A percentile compares a stretch with the other conserved stretches of the same genome.
These are phyloP conservation scores for Hydropsyche tenuis DNA, from an alignment of 1,140 invertebrate genomes.

Conservation along the genomic window DNA sequence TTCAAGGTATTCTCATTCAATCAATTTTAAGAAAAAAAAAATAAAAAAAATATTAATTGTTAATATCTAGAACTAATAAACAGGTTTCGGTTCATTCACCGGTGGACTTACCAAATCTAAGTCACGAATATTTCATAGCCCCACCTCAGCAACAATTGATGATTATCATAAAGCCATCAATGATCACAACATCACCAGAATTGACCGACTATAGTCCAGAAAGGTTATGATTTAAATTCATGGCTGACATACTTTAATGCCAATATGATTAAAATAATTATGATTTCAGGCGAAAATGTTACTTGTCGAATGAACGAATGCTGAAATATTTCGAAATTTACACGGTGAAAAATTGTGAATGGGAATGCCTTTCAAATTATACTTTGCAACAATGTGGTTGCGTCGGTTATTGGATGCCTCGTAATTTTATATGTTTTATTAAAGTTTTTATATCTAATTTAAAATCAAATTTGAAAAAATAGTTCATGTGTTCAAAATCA, in stretches of 20 bases:
- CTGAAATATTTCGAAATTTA: constrained; percentile 57
- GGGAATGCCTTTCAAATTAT: constrained; percentile 56
- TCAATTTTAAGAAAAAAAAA: background rate
- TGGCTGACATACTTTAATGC: background rate
- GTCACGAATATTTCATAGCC: constrained; percentile 66
- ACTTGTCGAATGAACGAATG: constrained; percentile 54
- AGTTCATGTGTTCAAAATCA: background rate
- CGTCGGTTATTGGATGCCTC: constrained; percentile 55
- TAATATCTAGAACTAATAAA: constrained; percentile 32
- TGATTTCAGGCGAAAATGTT: constrained; percentile 62
- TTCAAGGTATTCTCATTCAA: background rate
- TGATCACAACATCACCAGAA: constrained; percentile 68
- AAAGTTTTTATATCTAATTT: background rate
- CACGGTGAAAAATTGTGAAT: constrained; percentile 54
- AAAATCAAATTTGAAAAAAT: background rate
- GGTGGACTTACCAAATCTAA: constrained; percentile 64
- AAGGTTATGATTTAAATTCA: constrained; percentile 52
- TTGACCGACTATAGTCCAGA: constrained; percentile 61
- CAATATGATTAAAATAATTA: constrained; percentile 9
- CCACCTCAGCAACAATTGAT: constrained; percentile 66
- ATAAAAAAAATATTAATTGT: background rate
- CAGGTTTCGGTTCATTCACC: constrained; percentile 68
- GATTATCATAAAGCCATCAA: constrained; percentile 66
- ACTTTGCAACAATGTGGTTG: constrained; percentile 53
- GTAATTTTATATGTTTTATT: constrained; percentile 50